phyloP scores from a whole-genome alignment of 1,140 invertebrate species.

The Pseudomyrmex gracilis region DNA sequence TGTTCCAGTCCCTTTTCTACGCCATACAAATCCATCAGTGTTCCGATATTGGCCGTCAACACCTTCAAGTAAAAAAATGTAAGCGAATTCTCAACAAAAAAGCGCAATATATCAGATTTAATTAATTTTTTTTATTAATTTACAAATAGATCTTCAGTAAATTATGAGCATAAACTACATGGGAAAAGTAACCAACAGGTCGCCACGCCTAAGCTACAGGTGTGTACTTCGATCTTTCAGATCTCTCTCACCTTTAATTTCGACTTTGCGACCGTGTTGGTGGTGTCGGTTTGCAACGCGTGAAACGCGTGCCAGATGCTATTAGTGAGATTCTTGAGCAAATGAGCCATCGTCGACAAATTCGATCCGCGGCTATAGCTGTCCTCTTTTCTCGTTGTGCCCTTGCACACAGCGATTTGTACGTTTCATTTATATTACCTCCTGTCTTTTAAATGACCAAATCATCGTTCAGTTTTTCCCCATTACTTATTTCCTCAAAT shows the following conservation, averaged over 20 bases:
- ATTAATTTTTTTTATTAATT: not conserved
- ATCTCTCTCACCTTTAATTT: conserved; percentile 89
- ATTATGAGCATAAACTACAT: conserved; percentile 17
- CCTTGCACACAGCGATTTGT: too few relatives aligned
- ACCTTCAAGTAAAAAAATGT: conserved; percentile 86
- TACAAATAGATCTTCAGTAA: not conserved
- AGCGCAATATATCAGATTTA: not conserved
- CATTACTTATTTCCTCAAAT: too few relatives aligned
- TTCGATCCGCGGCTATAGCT: conserved; percentile 68
- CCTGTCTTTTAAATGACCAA: not conserved
- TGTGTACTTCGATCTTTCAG: not conserved
- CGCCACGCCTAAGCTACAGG: not conserved
- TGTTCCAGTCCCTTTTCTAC: conserved; percentile 92
- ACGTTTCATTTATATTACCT: conserved; percentile 7
- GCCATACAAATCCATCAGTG: conserved; percentile 89
- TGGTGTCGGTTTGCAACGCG: conserved; percentile 87
- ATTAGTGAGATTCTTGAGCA: conserved; percentile 90
- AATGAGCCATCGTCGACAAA: conserved; percentile 86
- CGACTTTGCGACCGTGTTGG: conserved; percentile 89
- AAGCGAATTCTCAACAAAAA: not conserved
- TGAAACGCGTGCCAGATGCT: conserved; percentile 92
- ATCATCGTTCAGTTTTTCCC: not conserved
- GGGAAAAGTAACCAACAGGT: not conserved
- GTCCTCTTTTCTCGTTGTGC: not conserved
- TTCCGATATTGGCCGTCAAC: conserved; percentile 90